Evolutionary conservation across 2,888 invertebrate genomes (phyloP), one percentile per base, ranked within the genome.

Genomic region (Tetragonula carbonaria): DNA sequence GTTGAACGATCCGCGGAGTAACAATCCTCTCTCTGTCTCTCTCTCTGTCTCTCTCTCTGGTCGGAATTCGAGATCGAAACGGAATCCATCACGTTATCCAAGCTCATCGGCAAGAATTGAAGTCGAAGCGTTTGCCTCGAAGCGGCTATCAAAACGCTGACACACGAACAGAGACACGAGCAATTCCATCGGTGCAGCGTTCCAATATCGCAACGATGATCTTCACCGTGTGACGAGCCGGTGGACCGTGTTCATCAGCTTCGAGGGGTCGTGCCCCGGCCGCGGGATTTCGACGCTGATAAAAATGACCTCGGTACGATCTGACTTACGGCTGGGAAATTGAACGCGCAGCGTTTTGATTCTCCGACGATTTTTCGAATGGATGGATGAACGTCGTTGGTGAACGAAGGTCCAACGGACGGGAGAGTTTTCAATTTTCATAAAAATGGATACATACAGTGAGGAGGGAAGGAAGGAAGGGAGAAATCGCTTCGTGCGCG

Each of bases 131-230:
- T 70, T 73, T 11, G 53, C 68, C 62, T 50, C 68, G 73, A 72
- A 55, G 16, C 62, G 73, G 45, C 66, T 70, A 74, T 74, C 53
- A 63, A 67, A 74, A 68, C 74, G 55, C 33, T 53, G 62, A 28
- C 38, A 68, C 63, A 72, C 63, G 57, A 50, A 23, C 38, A 57
- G 59, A 38, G 72, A n/a, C 51, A 57, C 18, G 53, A 45, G 66
- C 67, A 68, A 84, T 83, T 74, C 63, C 78, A 45, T 21, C 73
- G 51, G 23, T 3, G 16, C 8, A 45, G 50, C 28, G 59, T 38
- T 74, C 74, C 84, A 72, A 84, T 84, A 83, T 84, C 71, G 73
- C 73, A 33, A 45, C 45, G 70, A 80, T 80, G 73, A 82, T 82
- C 82, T 62, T 74, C 63, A 55, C 53, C 45, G 38, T 21, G 80